Evolutionary conservation across 2,113 vertebrate genomes (phyloP), one percentile per base, ranked within the genome.

Genomic region (Colinus virginianus): DNA sequence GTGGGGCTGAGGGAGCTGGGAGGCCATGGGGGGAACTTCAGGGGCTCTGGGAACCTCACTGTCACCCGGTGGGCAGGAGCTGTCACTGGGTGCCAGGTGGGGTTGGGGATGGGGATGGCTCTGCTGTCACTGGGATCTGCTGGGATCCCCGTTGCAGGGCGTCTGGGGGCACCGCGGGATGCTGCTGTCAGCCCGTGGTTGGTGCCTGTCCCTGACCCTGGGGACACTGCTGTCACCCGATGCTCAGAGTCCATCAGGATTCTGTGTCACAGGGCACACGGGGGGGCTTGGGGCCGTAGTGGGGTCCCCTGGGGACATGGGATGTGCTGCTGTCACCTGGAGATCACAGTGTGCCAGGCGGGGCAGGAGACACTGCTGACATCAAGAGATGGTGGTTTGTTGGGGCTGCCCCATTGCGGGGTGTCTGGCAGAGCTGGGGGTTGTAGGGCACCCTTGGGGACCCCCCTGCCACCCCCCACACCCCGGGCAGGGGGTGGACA

Each of bases 161-260:
- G 11, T 13, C 13, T 34, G 32, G n/a, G 14, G 14, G 5, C 12
- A 26, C 13, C 14, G 68, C 12, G 36, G 13, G 49, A 26, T 51
- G 49, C 49, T 51, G 23, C 23, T 71, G 49, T 53, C 69, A 40
- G 13, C 23, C 16, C 4, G 23, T 34, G 22, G 32, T n/a, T 45
- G 64, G 63, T 3, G 10, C 20, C 63, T 67, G 23, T 49, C 45
- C 11, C 7, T 2, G 49, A 42, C n/a, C 43, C 14, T 64, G 40
- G 72, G 12, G 45, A 7, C 40, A 11, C 45, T 12, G 21, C 9
- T 11, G 78, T 46, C n/a, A 45, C 51, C 3, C 11, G n/a, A 4
- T 34, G 45, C 34, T 18, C 4, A 43, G 21, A 3, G 2, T 3
- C 7, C 8, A 20, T 5, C 1, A 7, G 21, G 6, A 53, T 9